Percentiles rank a stretch among this genome's conserved stretches.
Evolutionary conservation across 2,888 invertebrate species (phyloP).

Genomic region (Scelioninae gen. 1): DNA sequence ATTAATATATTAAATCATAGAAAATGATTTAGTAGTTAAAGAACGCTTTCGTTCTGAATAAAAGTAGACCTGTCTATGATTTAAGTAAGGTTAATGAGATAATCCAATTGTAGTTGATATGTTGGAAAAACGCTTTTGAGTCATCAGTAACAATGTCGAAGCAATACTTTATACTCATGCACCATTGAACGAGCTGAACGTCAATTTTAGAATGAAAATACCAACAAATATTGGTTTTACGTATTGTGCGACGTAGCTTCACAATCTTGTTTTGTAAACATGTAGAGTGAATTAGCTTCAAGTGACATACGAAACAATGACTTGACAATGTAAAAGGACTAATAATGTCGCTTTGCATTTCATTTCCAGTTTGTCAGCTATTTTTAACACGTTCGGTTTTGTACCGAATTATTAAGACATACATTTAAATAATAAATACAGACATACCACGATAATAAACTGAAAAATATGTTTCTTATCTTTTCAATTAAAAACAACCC

Average conservation of each 20-base stretch:
- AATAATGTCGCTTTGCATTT: constrained; percentile 5
- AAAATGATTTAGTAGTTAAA: too few relatives aligned
- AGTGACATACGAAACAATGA: constrained; percentile 5
- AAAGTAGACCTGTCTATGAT: background rate
- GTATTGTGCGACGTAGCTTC: constrained; percentile 6
- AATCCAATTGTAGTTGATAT: background rate
- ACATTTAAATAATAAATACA: too few relatives aligned
- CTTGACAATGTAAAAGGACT: constrained; percentile 3
- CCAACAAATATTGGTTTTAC: constrained; percentile 7
- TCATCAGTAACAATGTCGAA: constrained; percentile 6
- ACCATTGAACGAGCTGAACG: constrained; percentile 8
- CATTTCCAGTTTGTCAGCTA: background rate
- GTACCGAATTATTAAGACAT: too few relatives aligned
- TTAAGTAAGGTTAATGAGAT: background rate
- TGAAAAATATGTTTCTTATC: too few relatives aligned
- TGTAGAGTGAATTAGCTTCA: constrained; percentile 1
- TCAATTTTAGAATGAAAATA: constrained; percentile 9
- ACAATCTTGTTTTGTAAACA: constrained; percentile 8
- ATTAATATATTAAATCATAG: too few relatives aligned
- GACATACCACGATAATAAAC: too few relatives aligned
- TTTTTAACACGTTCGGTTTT: too few relatives aligned
- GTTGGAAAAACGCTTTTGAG: background rate
- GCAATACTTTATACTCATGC: background rate
- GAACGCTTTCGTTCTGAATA: background rate
- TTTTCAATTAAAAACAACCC: too few relatives aligned